Percentiles rank a stretch among this genome's conserved stretches.
Evolutionary conservation across 2,113 vertebrate species (phyloP).

Genomic region (Andinoacara biseriatus): DNA sequence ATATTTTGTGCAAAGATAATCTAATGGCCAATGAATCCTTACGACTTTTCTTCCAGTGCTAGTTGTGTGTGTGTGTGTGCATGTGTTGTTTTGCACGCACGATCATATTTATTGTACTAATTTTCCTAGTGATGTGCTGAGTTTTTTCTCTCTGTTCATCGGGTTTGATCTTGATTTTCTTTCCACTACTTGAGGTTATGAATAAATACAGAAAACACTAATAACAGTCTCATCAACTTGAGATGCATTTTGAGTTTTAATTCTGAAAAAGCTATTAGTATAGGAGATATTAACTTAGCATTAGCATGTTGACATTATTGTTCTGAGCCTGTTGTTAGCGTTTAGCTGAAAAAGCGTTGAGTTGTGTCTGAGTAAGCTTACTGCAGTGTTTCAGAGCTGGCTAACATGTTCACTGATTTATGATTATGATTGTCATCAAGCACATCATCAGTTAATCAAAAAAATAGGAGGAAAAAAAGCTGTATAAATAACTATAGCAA

Average conservation of each 20-base stretch:
- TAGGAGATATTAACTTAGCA: not conserved
- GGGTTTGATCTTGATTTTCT: not conserved
- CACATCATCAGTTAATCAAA: not conserved
- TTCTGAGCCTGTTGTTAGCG: not conserved
- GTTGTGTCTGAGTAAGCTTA: too few relatives aligned
- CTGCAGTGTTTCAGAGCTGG: not conserved
- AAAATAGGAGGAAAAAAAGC: not conserved
- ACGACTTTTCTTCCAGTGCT: not conserved
- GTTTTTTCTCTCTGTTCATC: not conserved
- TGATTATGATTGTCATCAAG: not conserved
- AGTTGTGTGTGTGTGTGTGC: too few relatives aligned
- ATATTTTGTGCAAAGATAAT: too few relatives aligned
- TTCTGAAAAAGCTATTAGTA: not conserved
- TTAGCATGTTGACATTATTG: not conserved
- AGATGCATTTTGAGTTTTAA: not conserved
- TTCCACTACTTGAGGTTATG: not conserved
- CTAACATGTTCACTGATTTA: not conserved
- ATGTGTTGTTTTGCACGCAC: not conserved
- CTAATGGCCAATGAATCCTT: too few relatives aligned
- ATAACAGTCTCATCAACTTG: not conserved
- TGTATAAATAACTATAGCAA: not conserved
- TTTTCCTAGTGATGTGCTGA: not conserved
- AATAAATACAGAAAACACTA: not conserved
- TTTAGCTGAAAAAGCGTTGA: too few relatives aligned
- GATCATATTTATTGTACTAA: not conserved